Base-by-base conservation (phyloP, 53 echinoderm and acorn worm genomes). In the Echinarachnius parma region DNA sequence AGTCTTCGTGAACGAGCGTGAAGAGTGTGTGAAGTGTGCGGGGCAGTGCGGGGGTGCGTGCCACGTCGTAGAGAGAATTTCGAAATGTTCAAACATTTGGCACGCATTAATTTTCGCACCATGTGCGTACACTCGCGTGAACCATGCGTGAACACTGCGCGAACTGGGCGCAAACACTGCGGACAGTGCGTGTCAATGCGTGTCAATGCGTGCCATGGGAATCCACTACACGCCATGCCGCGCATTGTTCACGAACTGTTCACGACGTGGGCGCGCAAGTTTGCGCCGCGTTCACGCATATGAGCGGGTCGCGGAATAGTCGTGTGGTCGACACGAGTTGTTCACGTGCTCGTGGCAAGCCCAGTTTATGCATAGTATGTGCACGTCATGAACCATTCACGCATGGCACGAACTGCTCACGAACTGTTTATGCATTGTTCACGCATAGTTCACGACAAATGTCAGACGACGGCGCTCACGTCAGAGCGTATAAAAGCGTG, bases 291-390 rank as follows among this genome's bases (percentile, higher is more conserved):
- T 60, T 50, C 66, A 66, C 54, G 66, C 66, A 65, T 55, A 54
- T 55, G 35, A 67, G 77, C 77, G 77, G 57, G 63, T 79, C 79
- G 52, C 79, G 67, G 57, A 66, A 67, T 79, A 67, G 79, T 67
- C 57, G 67, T 79, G 79, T 67, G 46, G 66, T 66, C 79, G 80
- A 37, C 80, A 67, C 68, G 69, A 34, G 59, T 80, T 59, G 58
- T 68, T 77, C 80, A 80, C 69, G 68, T 28, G 36, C 62, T 76
- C 61, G 71, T 70, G 80, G 46, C 45, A 80, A 69, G 59, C 59
- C 46, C 71, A 80, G 80, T 80, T 62, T 36, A 62, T 34, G 59
- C 60, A 46, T 47, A 60, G 31, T 61, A 55, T 31, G n/a, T 21
- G 36, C 74, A 74, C 21, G 10, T 27, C 56, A 56, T 42, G 55